A percentile compares a stretch with the other conserved stretches of the same genome.
These are phyloP conservation scores for Mythimna vitellina DNA, from an alignment of 2,888 invertebrate species.

Conservation along the genomic window DNA sequence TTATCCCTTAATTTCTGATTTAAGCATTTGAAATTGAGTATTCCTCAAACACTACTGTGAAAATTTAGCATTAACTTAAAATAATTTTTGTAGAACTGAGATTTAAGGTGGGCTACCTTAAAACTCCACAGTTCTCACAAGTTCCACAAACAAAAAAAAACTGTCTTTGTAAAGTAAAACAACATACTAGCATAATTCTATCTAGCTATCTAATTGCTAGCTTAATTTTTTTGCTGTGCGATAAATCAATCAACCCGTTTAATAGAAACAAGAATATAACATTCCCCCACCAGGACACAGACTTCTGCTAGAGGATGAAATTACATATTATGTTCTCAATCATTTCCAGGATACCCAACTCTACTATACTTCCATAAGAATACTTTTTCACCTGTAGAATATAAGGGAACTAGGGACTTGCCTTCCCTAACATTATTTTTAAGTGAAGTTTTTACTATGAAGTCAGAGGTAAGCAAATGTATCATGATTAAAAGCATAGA, in stretches of 20 bases:
- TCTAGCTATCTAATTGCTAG: no score
- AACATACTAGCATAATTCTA: not conserved
- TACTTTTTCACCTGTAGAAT: slow-evolving; percentile 92
- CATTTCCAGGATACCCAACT: slow-evolving; percentile 91
- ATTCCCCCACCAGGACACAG: not conserved
- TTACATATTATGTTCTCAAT: not conserved
- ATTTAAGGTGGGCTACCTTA: no score
- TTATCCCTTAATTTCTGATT: no score
- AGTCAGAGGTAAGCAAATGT: slow-evolving; percentile 82
- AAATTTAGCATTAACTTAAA: no score
- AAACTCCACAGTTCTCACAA: no score
- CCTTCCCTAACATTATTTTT: slow-evolving; percentile 94
- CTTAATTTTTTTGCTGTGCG: not conserved
- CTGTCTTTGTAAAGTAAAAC: not conserved
- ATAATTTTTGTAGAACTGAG: no score
- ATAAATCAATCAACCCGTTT: not conserved
- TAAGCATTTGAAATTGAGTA: no score
- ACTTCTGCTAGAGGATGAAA: no score
- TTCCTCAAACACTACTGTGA: no score
- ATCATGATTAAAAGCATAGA: not conserved
- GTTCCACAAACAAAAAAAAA: no score
- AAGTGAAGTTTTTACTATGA: slow-evolving; percentile 90
- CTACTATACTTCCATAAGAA: slow-evolving; percentile 94
- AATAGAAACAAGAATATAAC: not conserved
- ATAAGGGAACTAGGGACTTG: slow-evolving; percentile 94